These are phyloP conservation scores for Cybosia mesomella DNA, from an alignment of 2,888 invertebrate genomes.

Conservation along the genomic window DNA sequence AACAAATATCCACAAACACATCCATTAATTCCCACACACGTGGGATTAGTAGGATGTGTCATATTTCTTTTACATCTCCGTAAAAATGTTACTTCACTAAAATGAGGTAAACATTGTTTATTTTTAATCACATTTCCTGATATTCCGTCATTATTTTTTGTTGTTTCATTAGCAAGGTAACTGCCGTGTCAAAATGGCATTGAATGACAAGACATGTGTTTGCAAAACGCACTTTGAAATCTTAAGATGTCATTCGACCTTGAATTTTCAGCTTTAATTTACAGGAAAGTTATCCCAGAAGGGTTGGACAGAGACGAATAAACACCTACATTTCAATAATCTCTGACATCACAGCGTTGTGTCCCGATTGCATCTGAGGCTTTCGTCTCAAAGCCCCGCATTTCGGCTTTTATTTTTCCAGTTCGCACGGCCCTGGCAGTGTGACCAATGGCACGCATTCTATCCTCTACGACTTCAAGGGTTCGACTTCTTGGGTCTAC, in stretches of 20 bases:
- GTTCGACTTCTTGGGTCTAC: no score
- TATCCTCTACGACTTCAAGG: no score
- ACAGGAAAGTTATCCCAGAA: neutral
- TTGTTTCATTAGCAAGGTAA: constrained; percentile 20
- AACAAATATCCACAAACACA: no score
- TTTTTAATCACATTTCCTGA: constrained; percentile 26
- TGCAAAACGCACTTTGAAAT: neutral
- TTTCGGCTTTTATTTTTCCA: no score
- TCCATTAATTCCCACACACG: neutral
- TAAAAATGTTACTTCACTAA: constrained; percentile 11
- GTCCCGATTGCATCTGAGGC: no score
- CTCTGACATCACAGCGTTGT: no score
- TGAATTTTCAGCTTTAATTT: neutral
- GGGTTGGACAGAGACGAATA: no score
- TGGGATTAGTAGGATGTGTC: constrained; percentile 7
- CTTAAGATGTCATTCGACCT: neutral
- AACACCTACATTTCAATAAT: no score
- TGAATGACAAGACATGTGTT: constrained; percentile 11
- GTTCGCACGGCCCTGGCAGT: no score
- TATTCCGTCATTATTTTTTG: constrained; percentile 25
- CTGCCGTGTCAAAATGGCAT: constrained; percentile 14
- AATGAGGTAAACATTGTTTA: constrained; percentile 14
- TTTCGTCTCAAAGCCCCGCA: no score
- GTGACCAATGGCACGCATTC: no score
- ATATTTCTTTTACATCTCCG: constrained; percentile 39